phyloP scores from a whole-genome alignment of 1,140 invertebrate species.

The Ceratosolen fusciceps region DNA sequence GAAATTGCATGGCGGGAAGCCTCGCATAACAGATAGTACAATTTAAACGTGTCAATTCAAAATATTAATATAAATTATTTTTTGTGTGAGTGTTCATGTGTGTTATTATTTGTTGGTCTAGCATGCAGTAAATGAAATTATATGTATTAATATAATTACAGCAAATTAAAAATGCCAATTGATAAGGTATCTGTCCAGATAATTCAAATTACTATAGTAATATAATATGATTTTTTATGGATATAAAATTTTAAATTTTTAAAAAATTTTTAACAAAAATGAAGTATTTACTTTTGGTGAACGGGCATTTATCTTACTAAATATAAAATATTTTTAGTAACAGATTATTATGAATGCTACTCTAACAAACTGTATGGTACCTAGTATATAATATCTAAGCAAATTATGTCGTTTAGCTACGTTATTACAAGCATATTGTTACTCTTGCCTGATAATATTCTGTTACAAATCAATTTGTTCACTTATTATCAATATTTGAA shows the following conservation, averaged over 20 bases:
- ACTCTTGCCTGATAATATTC: conserved; percentile 29
- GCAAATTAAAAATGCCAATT: conserved; percentile 11
- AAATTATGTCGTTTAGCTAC: conserved; percentile 15
- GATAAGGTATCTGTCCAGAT: conserved; percentile 26
- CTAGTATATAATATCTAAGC: conserved; percentile 17
- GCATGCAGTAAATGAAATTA: conserved; percentile 45
- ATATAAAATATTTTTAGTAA: conserved; percentile 21
- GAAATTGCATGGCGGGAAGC: conserved; percentile 41
- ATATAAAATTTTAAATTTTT: background rate
- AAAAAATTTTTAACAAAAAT: background rate
- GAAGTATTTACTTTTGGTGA: background rate
- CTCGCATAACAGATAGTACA: conserved; percentile 46
- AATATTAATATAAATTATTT: conserved; percentile 40
- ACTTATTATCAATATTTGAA: conserved; percentile 5
- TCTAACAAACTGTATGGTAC: conserved; percentile 17
- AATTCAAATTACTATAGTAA: background rate
- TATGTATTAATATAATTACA: conserved; percentile 41
- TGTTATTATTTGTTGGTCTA: conserved; percentile 44
- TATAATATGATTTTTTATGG: background rate
- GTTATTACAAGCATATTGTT: conserved; percentile 26
- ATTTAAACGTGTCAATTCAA: conserved; percentile 45
- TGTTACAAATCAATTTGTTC: conserved; percentile 38
- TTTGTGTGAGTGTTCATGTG: conserved; percentile 37
- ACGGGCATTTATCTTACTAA: conserved; percentile 38
- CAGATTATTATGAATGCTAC: conserved; percentile 20